Evolutionary conservation across 2,113 vertebrate genomes (phyloP).

Genomic region (rabbit (Oryctolagus cuniculus)): DNA sequence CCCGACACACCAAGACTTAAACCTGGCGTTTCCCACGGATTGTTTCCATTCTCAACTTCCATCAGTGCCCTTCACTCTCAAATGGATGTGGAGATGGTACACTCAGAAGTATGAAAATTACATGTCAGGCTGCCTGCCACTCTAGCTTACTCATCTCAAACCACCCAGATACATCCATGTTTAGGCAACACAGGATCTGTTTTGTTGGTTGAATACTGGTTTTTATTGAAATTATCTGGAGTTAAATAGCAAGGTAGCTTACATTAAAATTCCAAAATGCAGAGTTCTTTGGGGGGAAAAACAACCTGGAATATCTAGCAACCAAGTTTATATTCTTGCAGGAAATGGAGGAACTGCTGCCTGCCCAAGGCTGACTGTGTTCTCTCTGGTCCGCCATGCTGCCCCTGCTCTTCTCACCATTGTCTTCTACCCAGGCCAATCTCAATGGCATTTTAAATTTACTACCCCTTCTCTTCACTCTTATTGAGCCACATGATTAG

Average conservation of each 20-base stretch:
- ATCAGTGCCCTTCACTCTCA: neutral
- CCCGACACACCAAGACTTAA: neutral
- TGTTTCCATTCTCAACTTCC: neutral
- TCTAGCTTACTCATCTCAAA: neutral
- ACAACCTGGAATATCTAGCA: neutral
- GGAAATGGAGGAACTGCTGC: neutral
- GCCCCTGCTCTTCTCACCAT: neutral
- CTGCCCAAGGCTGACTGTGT: neutral
- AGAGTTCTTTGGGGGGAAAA: neutral
- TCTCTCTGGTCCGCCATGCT: neutral
- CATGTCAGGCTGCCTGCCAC: neutral
- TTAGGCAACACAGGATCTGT: neutral
- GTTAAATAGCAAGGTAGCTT: conserved; percentile 19
- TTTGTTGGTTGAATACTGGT: neutral
- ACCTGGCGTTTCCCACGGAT: neutral
- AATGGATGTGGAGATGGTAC: neutral
- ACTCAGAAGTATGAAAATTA: neutral
- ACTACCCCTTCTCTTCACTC: neutral
- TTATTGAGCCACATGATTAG: neutral
- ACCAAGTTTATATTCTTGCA: neutral
- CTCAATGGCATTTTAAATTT: neutral
- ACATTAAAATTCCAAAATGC: neutral
- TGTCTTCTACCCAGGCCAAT: neutral
- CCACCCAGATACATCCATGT: neutral
- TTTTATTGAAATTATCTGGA: neutral